Evolutionary conservation across 2,797 vertebrate genomes (phyloP).

Genomic region (Macrochelys suwanniensis): DNA sequence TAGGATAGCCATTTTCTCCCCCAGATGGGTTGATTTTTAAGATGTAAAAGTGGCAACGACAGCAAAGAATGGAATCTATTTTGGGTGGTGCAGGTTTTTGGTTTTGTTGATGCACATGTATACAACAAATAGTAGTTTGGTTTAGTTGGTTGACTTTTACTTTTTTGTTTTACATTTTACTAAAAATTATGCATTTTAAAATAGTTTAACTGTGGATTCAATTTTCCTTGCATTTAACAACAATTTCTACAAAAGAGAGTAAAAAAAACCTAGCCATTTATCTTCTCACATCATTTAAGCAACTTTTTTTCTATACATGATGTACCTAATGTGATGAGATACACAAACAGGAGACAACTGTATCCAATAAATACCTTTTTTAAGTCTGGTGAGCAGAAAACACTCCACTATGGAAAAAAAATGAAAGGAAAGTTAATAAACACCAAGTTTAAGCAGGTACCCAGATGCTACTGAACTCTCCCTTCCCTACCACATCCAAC

Average conservation of each 20-base stretch:
- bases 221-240: neutral
- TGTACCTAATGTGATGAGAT: accelerated
- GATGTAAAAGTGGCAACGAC: neutral
- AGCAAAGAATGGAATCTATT: neutral
- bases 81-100: neutral
- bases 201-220: neutral
- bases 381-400: neutral
- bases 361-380: neutral
- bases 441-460: neutral
- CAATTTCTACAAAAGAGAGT: neutral
- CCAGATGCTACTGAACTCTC: neutral
- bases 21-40: neutral
- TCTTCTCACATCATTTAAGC: neutral
- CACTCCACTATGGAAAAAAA: neutral
- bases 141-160: neutral
- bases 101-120: too few species aligned
- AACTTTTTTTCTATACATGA: neutral
- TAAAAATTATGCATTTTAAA: neutral
- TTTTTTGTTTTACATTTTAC: neutral
- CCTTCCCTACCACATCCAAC: neutral
- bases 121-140: neutral
- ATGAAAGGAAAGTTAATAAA: neutral
- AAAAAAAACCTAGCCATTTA: neutral
- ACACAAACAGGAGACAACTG: neutral
- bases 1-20: constrained; percentile 33